Percentiles rank a stretch among this genome's conserved stretches.
These are phyloP conservation scores for Apistogramma diplotaenia DNA, from an alignment of 2,113 vertebrate species.

Conservation along the genomic window DNA sequence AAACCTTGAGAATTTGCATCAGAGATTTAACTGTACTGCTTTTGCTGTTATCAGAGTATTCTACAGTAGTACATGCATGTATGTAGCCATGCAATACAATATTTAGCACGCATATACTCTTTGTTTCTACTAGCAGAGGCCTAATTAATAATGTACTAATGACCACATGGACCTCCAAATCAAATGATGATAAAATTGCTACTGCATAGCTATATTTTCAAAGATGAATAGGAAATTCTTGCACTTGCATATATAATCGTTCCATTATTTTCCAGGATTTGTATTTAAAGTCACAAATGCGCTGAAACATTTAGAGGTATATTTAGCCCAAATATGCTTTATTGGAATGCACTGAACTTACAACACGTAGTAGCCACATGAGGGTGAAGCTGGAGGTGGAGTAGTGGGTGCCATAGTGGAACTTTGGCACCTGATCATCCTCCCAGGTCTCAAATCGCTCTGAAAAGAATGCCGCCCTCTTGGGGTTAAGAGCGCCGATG, in stretches of 20 bases:
- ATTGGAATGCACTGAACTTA: constrained; percentile 73
- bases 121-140: background rate
- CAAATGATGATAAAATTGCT: background rate
- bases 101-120: constrained; percentile 16
- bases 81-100: background rate
- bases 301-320: background rate
- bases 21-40: background rate
- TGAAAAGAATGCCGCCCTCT: constrained; percentile 93
- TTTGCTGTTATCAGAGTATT: background rate
- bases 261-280: background rate
- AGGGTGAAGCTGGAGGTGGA: constrained; percentile 95
- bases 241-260: background rate
- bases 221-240: background rate
- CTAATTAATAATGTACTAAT: constrained; percentile 57
- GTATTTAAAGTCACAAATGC: background rate
- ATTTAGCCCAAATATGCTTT: background rate
- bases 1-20: background rate
- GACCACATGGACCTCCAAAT: background rate
- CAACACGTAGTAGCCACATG: constrained; percentile 93
- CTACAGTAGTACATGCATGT: too few species aligned
- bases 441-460: constrained; percentile 96
- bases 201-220: background rate
- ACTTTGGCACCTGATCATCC: constrained; percentile 96
- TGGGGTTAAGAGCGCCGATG: constrained; percentile 94
- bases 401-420: constrained; percentile 98